A percentile compares a stretch with the other conserved stretches of the same genome.
Conservation (phyloP, 2,797 vertebrate species). For the Cryptoprocta ferox region DNA sequence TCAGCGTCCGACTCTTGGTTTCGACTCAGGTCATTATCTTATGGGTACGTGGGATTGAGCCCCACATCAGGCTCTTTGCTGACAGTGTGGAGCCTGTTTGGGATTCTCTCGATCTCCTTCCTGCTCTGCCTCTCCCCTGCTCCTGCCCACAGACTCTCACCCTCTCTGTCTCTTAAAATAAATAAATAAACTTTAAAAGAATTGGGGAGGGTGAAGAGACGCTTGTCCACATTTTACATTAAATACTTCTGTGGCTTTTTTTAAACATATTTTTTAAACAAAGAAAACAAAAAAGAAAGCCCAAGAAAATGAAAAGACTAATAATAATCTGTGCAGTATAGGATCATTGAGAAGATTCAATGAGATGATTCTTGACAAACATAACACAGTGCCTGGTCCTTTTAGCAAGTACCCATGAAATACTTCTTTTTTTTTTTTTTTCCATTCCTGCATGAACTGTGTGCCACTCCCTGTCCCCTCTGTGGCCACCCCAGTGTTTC, state of each 20-base stretch:
- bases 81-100: too few relatives aligned
- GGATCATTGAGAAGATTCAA: not conserved
- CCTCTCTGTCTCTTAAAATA: too few relatives aligned
- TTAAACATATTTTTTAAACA: not conserved
- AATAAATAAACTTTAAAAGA: too few relatives aligned
- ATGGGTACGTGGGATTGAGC: too few relatives aligned
- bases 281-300: slow-evolving; percentile 31
- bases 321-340: not conserved
- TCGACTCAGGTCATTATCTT: too few relatives aligned
- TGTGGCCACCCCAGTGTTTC: not conserved
- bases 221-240: not conserved
- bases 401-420: not conserved
- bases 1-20: too few relatives aligned
- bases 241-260: not conserved
- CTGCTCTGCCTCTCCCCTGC: too few relatives aligned
- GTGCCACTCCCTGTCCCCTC: rapidly evolving
- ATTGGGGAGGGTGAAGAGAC: not conserved
- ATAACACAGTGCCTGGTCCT: not conserved
- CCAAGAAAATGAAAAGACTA: not conserved
- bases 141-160: too few relatives aligned
- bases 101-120: too few relatives aligned
- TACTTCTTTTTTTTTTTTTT: not conserved
- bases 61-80: too few relatives aligned
- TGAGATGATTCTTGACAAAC: not conserved
- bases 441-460: not conserved